Conservation (phyloP, 2,113 vertebrate genomes). For the Pluvianellus socialis region DNA sequence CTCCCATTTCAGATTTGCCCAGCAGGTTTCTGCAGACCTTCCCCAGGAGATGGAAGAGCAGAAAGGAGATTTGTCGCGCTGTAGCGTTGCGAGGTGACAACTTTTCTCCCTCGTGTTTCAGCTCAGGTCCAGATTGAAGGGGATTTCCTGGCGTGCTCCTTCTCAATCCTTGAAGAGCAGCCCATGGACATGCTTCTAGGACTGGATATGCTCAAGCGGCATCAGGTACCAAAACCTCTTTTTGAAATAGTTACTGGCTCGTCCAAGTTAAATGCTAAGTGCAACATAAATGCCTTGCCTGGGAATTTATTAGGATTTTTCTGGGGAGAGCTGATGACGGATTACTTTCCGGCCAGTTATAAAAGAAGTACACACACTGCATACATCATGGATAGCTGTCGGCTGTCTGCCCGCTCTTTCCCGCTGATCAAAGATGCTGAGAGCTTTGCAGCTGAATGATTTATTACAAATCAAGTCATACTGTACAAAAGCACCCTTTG, state of each 20-base stretch:
- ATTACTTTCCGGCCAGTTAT: neutral
- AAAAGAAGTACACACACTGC: rapidly evolving
- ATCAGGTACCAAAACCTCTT: constrained; percentile 83
- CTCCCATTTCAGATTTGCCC: neutral
- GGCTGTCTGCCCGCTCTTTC: neutral
- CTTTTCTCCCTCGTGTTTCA: constrained; percentile 53
- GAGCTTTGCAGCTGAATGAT: neutral
- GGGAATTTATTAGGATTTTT: neutral
- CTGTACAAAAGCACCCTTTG: neutral
- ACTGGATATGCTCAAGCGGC: constrained; percentile 97
- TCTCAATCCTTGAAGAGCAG: constrained; percentile 98
- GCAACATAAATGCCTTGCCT: neutral
- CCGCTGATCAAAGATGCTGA: neutral
- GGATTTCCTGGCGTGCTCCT: constrained; percentile 95
- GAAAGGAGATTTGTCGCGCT: neutral
- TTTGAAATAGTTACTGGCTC: neutral
- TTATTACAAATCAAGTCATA: neutral
- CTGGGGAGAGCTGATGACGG: neutral
- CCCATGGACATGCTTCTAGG: constrained; percentile 99
- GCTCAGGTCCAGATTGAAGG: constrained; percentile 99
- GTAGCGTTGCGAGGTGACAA: neutral
- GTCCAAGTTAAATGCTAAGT: neutral
- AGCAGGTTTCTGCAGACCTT: neutral
- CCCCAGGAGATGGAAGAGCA: neutral
- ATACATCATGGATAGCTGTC: neutral